These are phyloP conservation scores for Scaptomyza polygonia DNA, from an alignment of 2,888 invertebrate species.

Conservation along the genomic window DNA sequence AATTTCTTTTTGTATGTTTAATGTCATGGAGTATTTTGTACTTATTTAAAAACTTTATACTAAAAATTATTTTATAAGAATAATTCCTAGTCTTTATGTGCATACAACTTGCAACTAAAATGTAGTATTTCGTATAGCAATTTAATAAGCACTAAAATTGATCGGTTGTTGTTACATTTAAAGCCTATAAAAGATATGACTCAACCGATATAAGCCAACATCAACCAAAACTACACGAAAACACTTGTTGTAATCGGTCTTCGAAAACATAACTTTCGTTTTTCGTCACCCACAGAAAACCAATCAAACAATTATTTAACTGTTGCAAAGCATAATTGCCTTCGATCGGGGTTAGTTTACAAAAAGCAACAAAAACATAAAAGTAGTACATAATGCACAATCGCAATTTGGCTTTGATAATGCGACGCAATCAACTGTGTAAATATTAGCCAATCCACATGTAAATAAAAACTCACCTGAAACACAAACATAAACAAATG, in stretches of 20 bases:
- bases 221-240: not conserved
- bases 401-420: conserved; percentile 41
- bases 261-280: conserved; percentile 29
- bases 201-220: not conserved
- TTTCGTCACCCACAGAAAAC: conserved; percentile 15
- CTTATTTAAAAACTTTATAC: no score
- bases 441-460: conserved; percentile 60
- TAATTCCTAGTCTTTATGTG: no score
- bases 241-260: not conserved
- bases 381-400: no score
- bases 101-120: no score
- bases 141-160: not conserved
- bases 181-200: not conserved
- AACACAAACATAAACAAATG: conserved; percentile 88
- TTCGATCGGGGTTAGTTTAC: conserved; percentile 28
- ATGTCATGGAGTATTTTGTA: no score
- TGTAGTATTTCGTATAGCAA: no score
- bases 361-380: conserved; percentile 14
- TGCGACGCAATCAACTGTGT: conserved; percentile 62
- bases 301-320: conserved; percentile 35
- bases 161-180: not conserved
- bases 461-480: conserved; percentile 80
- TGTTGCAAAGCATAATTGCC: conserved; percentile 25
- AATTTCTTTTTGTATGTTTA: not conserved
- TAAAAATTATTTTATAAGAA: no score